phyloP scores from a whole-genome alignment of 1,140 invertebrate genomes.

The Zaprionus ghesquierei region DNA sequence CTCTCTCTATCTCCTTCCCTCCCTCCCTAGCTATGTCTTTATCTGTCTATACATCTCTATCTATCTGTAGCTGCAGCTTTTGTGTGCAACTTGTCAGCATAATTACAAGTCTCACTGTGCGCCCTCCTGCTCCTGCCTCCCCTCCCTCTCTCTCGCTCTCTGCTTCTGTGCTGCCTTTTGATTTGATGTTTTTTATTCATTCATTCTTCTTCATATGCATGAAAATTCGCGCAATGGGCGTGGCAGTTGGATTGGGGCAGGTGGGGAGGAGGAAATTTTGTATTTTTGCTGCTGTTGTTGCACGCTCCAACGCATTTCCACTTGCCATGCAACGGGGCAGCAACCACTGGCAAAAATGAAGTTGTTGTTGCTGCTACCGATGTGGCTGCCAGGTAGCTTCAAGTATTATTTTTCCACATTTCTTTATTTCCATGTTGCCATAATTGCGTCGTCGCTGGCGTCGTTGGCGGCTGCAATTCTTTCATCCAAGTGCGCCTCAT shows the following conservation, averaged over 20 bases:
- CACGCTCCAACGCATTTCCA: constrained; percentile 79
- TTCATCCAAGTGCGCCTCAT: constrained; percentile 79
- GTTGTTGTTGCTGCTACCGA: constrained; percentile 24
- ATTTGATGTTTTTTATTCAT: constrained; percentile 13
- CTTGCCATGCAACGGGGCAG: constrained; percentile 63
- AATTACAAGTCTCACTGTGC: constrained; percentile 55
- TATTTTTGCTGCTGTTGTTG: constrained; percentile 34
- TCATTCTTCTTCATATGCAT: constrained; percentile 41
- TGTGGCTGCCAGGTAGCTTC: constrained; percentile 46
- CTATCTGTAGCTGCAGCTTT: constrained; percentile 38
- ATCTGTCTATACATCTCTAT: neutral
- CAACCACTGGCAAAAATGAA: constrained; percentile 67
- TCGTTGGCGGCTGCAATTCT: constrained; percentile 58
- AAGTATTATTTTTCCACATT: constrained; percentile 76
- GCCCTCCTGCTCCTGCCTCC: neutral
- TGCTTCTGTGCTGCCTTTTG: constrained; percentile 14
- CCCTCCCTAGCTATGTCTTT: neutral
- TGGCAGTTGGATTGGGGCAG: constrained; percentile 54
- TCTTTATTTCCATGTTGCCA: constrained; percentile 78
- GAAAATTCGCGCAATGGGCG: constrained; percentile 26
- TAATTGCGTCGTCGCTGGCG: constrained; percentile 61
- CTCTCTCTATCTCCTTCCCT: neutral
- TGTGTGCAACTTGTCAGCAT: constrained; percentile 71
- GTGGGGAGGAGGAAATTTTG: too few species aligned
- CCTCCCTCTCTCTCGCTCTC: neutral